Evolutionary conservation across 2,797 vertebrate species (phyloP).

Genomic region (Gymnopithys bicolor): DNA sequence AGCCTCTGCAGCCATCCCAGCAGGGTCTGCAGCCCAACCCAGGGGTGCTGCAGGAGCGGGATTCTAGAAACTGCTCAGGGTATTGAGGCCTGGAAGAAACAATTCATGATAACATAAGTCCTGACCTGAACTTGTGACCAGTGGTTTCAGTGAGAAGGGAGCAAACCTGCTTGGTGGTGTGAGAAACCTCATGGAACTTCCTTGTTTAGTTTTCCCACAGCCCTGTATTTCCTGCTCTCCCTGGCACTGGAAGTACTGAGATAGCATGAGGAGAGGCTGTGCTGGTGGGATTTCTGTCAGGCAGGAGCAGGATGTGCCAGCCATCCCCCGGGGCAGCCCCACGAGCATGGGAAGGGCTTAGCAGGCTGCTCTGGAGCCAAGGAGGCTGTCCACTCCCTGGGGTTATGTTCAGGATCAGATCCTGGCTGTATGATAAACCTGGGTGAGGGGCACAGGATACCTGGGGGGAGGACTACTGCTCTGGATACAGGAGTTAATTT

Average conservation of each 20-base stretch:
- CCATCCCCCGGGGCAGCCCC: not conserved
- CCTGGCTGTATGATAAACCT: not conserved
- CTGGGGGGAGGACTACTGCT: not conserved
- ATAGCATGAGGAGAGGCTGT: not conserved
- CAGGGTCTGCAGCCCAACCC: fast-evolving
- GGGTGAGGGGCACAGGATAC: not conserved
- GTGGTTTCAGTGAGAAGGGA: not conserved
- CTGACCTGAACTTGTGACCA: conserved; percentile 50
- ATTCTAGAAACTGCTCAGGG: not conserved
- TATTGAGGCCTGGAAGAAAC: not conserved
- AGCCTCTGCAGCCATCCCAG: not conserved
- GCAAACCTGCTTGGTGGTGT: not conserved
- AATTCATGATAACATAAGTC: not conserved
- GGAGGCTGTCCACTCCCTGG: not conserved
- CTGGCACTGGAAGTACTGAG: not conserved
- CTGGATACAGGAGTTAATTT: not conserved
- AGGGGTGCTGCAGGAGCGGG: not conserved
- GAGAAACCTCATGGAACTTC: conserved; percentile 40
- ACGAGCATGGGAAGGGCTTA: not conserved
- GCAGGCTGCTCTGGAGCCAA: not conserved
- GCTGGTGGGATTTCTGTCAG: not conserved
- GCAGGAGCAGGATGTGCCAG: conserved; percentile 37
- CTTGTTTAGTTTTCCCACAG: conserved; percentile 70
- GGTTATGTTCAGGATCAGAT: not conserved
- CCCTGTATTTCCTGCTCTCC: conserved; percentile 51